These are phyloP conservation scores for Petrocephalus schoutedeni DNA, from an alignment of 2,797 vertebrate genomes.

Conservation along the genomic window DNA sequence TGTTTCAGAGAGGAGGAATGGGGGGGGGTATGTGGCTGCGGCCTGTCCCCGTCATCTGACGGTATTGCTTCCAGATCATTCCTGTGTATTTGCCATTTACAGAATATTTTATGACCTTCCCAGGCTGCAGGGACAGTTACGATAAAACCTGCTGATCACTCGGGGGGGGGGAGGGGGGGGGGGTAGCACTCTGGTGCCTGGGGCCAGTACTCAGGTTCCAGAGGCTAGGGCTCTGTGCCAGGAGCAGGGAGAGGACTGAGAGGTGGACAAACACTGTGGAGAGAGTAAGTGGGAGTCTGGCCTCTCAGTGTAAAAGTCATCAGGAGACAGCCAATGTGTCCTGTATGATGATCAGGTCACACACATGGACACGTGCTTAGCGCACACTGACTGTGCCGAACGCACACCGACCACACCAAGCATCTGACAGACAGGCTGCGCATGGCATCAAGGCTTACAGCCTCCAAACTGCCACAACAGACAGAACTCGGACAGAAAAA, in stretches of 20 bases:
- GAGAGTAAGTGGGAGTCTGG: background rate
- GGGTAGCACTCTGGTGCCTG: background rate
- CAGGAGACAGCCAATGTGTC: background rate
- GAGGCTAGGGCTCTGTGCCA: background rate
- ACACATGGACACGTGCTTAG: background rate
- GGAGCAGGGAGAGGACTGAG: background rate
- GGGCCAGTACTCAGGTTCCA: too few species aligned
- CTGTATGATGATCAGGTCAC: background rate
- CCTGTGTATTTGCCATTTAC: too few species aligned
- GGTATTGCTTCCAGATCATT: too few species aligned
- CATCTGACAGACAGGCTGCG: background rate
- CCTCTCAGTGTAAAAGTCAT: background rate
- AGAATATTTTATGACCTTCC: too few species aligned
- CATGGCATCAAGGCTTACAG: background rate
- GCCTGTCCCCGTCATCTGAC: too few species aligned
- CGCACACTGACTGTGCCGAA: too few species aligned
- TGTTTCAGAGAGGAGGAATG: background rate
- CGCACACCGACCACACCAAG: too few species aligned
- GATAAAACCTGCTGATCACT: background rate
- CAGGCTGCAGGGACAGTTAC: too few species aligned
- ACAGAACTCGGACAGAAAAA: background rate
- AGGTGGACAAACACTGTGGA: background rate
- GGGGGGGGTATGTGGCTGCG: too few species aligned
- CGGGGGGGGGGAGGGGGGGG: background rate
- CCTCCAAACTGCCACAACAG: background rate